A percentile compares a stretch with the other conserved stretches of the same genome.
Conservation (phyloP, 2,888 invertebrate species). For the Plebejus argus region DNA sequence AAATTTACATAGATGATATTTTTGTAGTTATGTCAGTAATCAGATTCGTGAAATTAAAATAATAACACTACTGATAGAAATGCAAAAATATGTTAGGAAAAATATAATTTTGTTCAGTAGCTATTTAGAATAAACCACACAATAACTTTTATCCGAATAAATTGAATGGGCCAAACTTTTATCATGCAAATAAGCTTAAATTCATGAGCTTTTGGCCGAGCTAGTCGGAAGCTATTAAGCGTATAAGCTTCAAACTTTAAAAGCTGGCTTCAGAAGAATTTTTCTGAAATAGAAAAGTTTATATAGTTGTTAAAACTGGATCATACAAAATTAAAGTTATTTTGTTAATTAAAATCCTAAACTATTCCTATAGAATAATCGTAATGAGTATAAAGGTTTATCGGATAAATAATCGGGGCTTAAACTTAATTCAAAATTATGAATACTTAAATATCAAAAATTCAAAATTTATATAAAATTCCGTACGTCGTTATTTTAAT, state of each 20-base stretch:
- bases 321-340: not conserved
- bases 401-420: no score
- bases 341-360: not conserved
- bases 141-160: slow-evolving; percentile 10
- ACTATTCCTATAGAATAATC: not conserved
- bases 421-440: no score
- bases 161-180: not conserved
- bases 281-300: not conserved
- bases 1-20: no score
- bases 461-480: no score
- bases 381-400: no score
- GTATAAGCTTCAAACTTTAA: not conserved
- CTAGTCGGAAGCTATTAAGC: slow-evolving; percentile 13
- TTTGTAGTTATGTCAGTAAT: no score
- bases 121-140: not conserved
- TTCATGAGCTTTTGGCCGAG: slow-evolving; percentile 8
- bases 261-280: not conserved
- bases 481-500: no score
- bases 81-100: not conserved
- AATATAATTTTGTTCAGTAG: no score
- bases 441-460: no score
- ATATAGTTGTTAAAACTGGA: not conserved
- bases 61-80: not conserved
- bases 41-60: no score
- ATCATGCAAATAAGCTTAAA: slow-evolving; percentile 3